Base-by-base conservation (phyloP, 2,797 vertebrate genomes). In the Karalla daura region DNA sequence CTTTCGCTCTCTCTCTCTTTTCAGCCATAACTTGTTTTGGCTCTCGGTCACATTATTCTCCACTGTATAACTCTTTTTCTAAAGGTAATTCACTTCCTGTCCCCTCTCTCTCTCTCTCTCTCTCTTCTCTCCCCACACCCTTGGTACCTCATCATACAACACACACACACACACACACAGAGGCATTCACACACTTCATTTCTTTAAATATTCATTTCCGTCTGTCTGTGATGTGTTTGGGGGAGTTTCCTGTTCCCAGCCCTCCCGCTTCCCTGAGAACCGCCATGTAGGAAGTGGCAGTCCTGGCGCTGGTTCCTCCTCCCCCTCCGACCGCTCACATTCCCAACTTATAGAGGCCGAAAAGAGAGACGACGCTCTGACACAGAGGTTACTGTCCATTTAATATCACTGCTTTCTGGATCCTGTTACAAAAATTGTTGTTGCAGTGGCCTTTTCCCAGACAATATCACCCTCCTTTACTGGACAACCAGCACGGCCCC, bases 171-270 rank as follows among this genome's bases (percentile, higher is more conserved):
- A 45, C 12, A 30, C 63, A 49, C 61, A 39, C 36, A 6, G 1
- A 71, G 35, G 41, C 67, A 72, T 73, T 43, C 40, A 74, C 73
- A 82, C 83, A 84, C 83, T 83, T 80, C 56, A 83, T 85, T 90
- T 78, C 84, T 91, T 91, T 84, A 92, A 91, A 90, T 87, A 88
- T 91, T 91, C 41, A 90, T 92, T 91, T 91, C 91, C 86, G 64
- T 86, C 76, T 81, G 86, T 83, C 80, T 88, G 79, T 83, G 75
- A 89, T 86, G 84, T 89, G 86, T 83, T 92, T 86, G 63, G 74
- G 77, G 86, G 76, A 72, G 76, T 74, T 93, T 92, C 91, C 91
- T 88, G 86, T 91, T 89, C 84, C 87, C 86, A 87, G 82, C 86
- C 67, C 82, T 77, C 70, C 78, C 7, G 65, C 83, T 92, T 94